A percentile compares a stretch with the other conserved stretches of the same genome.
Conservation (phyloP, 2,797 vertebrate species). For the Rhabdomys pumilio region DNA sequence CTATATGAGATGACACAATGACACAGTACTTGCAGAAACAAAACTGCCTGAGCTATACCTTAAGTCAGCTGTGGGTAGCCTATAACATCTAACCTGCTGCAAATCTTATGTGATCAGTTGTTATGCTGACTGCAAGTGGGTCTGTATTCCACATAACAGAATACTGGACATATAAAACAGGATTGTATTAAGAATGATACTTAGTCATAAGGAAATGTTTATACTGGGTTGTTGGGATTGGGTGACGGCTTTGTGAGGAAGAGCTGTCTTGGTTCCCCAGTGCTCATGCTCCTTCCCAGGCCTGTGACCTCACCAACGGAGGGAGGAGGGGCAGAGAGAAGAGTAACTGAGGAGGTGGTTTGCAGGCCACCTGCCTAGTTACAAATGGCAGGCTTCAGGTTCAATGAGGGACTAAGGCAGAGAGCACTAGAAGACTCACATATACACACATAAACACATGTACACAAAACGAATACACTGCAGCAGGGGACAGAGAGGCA, state of each 20-base stretch:
- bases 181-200: background rate
- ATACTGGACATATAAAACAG: constrained; percentile 14
- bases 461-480: background rate
- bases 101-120: background rate
- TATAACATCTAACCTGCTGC: background rate
- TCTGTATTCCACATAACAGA: background rate
- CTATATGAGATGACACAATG: background rate
- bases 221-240: background rate
- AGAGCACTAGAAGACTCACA: background rate
- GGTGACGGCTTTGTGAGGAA: background rate
- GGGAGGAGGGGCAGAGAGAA: background rate
- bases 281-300: background rate
- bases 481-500: background rate
- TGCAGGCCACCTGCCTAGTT: background rate
- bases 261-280: background rate
- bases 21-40: background rate
- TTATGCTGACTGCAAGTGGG: no score
- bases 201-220: background rate
- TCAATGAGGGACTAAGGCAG: background rate
- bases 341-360: background rate
- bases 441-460: background rate
- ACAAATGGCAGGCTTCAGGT: background rate
- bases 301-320: background rate
- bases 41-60: background rate
- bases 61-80: background rate